A percentile compares a stretch with the other conserved stretches of the same genome.
Evolutionary conservation across 2,888 invertebrate species (phyloP).

Genomic region (Slavum lentiscoides): DNA sequence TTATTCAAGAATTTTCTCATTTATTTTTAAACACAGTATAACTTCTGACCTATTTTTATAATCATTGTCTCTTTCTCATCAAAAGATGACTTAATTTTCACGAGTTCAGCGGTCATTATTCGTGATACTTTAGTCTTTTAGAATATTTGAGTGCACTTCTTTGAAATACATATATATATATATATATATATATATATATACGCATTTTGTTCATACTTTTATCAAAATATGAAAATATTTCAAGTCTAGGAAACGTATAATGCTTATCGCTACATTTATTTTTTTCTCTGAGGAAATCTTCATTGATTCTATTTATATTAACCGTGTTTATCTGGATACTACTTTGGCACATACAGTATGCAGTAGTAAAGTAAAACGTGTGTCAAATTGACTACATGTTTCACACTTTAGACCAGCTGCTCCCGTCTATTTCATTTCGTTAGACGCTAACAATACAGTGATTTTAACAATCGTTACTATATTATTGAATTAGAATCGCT

Average conservation of each 20-base stretch:
- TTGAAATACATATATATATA: background rate
- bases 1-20: too few species aligned
- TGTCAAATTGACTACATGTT: conserved; percentile 22
- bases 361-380: background rate
- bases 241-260: background rate
- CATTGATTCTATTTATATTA: background rate
- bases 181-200: background rate
- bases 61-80: background rate
- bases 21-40: too few species aligned
- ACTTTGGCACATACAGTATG: background rate
- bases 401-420: conserved; percentile 24
- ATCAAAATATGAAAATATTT: background rate
- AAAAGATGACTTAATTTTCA: background rate
- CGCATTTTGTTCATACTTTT: background rate
- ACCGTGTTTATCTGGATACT: background rate
- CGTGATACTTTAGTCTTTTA: background rate
- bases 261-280: background rate
- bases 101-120: background rate
- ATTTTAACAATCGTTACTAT: conserved; percentile 24
- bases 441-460: conserved; percentile 4
- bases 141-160: background rate
- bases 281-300: background rate
- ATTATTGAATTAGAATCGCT: conserved; percentile 16
- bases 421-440: background rate
- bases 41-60: background rate